These are phyloP conservation scores for Drosophila repleta DNA, from an alignment of 1,140 invertebrate genomes.

Conservation along the genomic window DNA sequence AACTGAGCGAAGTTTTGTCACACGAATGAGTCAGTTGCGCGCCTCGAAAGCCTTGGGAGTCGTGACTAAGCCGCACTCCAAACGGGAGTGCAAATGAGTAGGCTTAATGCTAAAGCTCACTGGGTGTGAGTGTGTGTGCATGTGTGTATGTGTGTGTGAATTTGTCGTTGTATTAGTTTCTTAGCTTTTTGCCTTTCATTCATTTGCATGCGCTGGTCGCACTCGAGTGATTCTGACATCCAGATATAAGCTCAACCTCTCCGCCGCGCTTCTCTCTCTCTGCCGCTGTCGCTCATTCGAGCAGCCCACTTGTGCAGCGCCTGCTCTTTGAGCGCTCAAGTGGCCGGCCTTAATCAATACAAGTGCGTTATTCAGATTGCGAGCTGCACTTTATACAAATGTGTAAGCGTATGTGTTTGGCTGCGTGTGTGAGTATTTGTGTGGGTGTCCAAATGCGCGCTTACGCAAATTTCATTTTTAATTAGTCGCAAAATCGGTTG, in stretches of 20 bases:
- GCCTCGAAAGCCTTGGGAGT: conserved; percentile 31
- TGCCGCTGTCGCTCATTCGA: not conserved
- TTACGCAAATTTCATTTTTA: conserved; percentile 63
- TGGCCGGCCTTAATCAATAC: conserved; percentile 50
- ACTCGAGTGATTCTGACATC: conserved; percentile 66
- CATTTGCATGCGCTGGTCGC: conserved; percentile 56
- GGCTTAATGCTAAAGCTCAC: conserved; percentile 33
- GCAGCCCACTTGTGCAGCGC: conserved; percentile 42
- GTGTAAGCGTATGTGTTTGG: no score
- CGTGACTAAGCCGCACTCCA: conserved; percentile 53
- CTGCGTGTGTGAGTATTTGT: conserved; percentile 4
- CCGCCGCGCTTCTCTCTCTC: not conserved
- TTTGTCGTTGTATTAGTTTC: conserved; percentile 13
- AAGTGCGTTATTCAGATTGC: conserved; percentile 51
- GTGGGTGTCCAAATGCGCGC: conserved; percentile 29
- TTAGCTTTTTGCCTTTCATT: conserved; percentile 35
- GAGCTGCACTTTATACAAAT: conserved; percentile 26
- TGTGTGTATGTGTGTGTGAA: conserved; percentile 28
- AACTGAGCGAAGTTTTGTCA: conserved; percentile 29
- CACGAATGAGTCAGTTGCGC: conserved; percentile 29
- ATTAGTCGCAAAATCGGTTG: conserved; percentile 70
- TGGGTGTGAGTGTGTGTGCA: conserved; percentile 23
- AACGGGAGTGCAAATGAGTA: conserved; percentile 48
- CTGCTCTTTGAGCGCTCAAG: conserved; percentile 31
- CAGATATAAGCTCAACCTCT: conserved; percentile 50